Evolutionary conservation across 37 sponge, comb jelly and placozoan species (phyloP).

Genomic region (Aplysina aerophoba): DNA sequence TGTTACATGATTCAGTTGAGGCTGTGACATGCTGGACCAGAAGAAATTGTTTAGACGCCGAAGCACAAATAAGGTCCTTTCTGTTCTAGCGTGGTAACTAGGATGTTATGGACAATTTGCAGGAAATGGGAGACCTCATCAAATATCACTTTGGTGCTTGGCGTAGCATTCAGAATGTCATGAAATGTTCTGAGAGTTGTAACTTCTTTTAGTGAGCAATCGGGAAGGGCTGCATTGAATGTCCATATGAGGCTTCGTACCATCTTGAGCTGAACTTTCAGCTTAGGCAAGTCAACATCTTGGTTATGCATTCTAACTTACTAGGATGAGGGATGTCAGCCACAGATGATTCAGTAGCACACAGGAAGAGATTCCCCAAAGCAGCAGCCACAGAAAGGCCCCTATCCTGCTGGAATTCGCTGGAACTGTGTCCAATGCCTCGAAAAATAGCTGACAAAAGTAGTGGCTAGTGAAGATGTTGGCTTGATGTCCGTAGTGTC

Average conservation of each 20-base stretch:
- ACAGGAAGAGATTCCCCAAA: conserved; percentile 19
- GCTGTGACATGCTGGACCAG: conserved; percentile 37
- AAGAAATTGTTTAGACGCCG: conserved; percentile 44
- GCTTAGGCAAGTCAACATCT: conserved; percentile 47
- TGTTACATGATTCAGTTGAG: conserved; percentile 41
- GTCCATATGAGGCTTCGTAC: conserved; percentile 49
- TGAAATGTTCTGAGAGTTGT: conserved; percentile 34
- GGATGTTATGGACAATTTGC: conserved; percentile 47
- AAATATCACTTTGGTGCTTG: neutral
- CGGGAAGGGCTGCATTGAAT: neutral
- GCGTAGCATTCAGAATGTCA: conserved; percentile 28
- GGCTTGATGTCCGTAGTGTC: no score
- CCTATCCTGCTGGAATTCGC: conserved; percentile 40
- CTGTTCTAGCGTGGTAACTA: conserved; percentile 45
- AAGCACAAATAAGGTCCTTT: conserved; percentile 54
- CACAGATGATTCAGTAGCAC: neutral
- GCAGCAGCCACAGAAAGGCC: conserved; percentile 46
- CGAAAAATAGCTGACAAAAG: conserved; percentile 65
- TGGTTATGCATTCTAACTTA: conserved; percentile 21
- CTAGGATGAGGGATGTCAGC: neutral
- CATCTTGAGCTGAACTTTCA: conserved; percentile 45
- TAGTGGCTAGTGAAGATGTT: conserved; percentile 49
- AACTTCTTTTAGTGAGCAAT: neutral
- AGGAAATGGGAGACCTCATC: conserved; percentile 41
- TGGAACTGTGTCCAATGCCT: conserved; percentile 43